phyloP scores from a whole-genome alignment of 1,140 invertebrate species.

The Zaprionus davidi region DNA sequence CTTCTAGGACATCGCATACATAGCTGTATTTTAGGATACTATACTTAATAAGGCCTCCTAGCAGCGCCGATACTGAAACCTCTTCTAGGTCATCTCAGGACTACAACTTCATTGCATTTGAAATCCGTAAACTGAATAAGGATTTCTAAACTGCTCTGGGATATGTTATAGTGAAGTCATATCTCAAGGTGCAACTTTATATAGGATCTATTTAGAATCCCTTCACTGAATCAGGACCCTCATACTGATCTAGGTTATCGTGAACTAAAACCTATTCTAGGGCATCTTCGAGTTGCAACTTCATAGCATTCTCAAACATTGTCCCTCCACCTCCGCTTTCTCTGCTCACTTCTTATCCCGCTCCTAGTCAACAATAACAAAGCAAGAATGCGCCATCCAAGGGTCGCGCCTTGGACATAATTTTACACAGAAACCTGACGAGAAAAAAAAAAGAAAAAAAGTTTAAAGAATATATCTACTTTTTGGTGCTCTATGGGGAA shows the following conservation, averaged over 20 bases:
- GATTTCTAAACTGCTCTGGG: neutral
- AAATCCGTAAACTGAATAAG: no score
- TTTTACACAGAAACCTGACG: slow-evolving; percentile 20
- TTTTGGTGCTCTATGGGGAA: slow-evolving; percentile 17
- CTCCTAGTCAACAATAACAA: slow-evolving; percentile 18
- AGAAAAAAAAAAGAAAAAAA: slow-evolving; percentile 10
- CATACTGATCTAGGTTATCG: neutral
- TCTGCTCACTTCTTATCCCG: slow-evolving; percentile 1
- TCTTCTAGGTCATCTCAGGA: no score
- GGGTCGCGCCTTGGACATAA: slow-evolving; percentile 23
- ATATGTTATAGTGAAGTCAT: no score
- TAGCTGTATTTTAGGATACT: no score
- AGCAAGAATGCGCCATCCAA: neutral
- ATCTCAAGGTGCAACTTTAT: no score
- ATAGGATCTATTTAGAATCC: no score
- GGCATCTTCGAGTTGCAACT: neutral
- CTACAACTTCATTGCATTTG: no score
- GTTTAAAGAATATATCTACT: slow-evolving; percentile 12
- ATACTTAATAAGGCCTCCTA: no score
- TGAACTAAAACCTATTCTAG: neutral
- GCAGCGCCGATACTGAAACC: no score
- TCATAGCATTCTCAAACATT: neutral
- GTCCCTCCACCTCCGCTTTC: neutral
- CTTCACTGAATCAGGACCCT: no score
- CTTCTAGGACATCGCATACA: no score